These are phyloP conservation scores for Cyanistes caeruleus DNA, from an alignment of 2,113 vertebrate species.

Conservation along the genomic window DNA sequence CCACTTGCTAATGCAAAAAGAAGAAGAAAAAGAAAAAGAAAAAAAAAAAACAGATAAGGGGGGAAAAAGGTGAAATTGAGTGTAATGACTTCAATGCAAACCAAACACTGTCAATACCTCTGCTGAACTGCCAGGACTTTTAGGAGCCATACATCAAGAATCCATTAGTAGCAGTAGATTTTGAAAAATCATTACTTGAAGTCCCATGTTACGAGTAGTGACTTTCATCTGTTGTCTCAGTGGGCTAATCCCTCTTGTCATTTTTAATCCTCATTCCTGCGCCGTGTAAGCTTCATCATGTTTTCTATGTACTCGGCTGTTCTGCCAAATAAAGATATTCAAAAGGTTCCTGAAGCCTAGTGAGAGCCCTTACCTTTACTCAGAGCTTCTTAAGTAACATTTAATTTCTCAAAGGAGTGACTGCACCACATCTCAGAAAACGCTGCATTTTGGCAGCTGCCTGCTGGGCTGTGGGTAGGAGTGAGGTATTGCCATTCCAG, in stretches of 20 bases:
- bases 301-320: background rate
- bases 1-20: background rate
- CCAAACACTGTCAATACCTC: background rate
- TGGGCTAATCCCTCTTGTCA: conserved; percentile 27
- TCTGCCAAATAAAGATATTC: conserved; percentile 10
- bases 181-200: conserved; percentile 30
- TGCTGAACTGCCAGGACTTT: background rate
- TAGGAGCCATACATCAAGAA: background rate
- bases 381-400: background rate
- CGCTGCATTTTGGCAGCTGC: background rate
- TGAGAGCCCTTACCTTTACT: background rate
- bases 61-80: background rate
- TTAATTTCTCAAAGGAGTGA: background rate
- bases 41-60: background rate
- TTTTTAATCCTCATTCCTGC: background rate
- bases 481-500: background rate
- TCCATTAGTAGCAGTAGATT: background rate
- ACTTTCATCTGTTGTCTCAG: conserved; percentile 20
- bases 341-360: background rate
- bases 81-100: background rate
- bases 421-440: background rate
- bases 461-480: background rate
- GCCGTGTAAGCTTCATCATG: background rate
- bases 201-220: background rate
- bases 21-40: background rate